phyloP scores from a whole-genome alignment of 1,140 invertebrate genomes.

The Pachypsylla venusta region DNA sequence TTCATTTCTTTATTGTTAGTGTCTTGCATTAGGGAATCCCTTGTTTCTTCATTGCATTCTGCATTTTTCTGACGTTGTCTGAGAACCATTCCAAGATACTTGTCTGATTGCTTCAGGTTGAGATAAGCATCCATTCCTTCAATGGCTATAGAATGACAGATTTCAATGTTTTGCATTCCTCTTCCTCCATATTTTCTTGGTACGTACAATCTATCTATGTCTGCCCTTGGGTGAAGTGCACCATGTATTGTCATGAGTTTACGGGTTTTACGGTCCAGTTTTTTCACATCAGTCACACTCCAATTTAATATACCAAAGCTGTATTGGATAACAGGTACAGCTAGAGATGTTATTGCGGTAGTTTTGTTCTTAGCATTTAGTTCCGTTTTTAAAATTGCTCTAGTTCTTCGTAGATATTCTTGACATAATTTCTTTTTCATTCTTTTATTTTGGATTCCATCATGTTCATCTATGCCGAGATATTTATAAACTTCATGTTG shows the following conservation, averaged over 20 bases:
- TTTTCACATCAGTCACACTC: neutral
- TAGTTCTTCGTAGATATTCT: neutral
- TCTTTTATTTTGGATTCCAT: neutral
- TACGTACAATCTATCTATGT: conserved; percentile 15
- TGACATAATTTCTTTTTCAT: neutral
- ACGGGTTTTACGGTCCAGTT: conserved; percentile 15
- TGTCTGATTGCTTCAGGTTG: neutral
- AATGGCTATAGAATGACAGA: neutral
- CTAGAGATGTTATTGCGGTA: neutral
- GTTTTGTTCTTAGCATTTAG: neutral
- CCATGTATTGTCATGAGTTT: conserved; percentile 15
- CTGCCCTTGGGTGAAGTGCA: conserved; percentile 14
- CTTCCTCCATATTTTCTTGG: conserved; percentile 13
- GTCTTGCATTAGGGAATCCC: neutral
- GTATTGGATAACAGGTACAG: conserved; percentile 2
- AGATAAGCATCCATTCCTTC: neutral
- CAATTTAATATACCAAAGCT: conserved; percentile 5
- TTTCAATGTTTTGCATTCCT: neutral
- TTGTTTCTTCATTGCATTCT: neutral
- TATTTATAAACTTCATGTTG: conserved; percentile 7
- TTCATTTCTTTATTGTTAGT: neutral
- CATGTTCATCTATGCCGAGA: conserved; percentile 9
- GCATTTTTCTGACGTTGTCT: neutral
- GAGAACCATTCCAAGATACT: neutral
- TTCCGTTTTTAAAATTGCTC: neutral